Percentiles rank a stretch among this genome's conserved stretches.
phyloP scores from a whole-genome alignment of 2,113 vertebrate species.

The Corynorhinus townsendii region DNA sequence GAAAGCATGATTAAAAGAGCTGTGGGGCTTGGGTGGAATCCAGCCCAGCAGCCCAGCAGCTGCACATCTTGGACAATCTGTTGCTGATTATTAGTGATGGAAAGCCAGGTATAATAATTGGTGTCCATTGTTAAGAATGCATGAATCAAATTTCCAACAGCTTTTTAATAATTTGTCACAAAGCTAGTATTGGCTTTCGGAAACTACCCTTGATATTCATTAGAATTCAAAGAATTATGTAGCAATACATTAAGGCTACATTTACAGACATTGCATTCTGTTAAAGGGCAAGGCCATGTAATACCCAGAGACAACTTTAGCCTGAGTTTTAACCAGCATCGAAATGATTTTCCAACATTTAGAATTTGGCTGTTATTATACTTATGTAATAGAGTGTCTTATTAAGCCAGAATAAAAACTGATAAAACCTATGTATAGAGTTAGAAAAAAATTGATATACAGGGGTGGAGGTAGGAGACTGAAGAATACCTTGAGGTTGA shows the following conservation, averaged over 20 bases:
- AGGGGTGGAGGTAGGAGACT: fast-evolving
- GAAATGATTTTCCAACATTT: not conserved
- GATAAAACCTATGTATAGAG: not conserved
- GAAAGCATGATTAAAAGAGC: conserved; percentile 31
- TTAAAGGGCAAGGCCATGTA: not conserved
- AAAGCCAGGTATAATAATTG: conserved; percentile 42
- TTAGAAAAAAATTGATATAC: not conserved
- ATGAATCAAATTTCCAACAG: conserved; percentile 56
- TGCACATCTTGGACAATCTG: conserved; percentile 63
- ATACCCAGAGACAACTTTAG: not conserved
- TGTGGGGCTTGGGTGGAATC: conserved; percentile 43
- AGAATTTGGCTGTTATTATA: not conserved
- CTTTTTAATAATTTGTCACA: conserved; percentile 14
- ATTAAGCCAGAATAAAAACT: not conserved
- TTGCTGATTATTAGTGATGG: conserved; percentile 50
- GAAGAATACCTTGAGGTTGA: not conserved
- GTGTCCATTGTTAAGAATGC: conserved; percentile 20
- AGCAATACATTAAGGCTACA: not conserved
- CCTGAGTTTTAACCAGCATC: conserved; percentile 6
- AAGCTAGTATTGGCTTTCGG: not conserved
- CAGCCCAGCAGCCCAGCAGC: conserved; percentile 59
- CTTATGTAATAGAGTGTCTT: not conserved
- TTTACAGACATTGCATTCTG: not conserved
- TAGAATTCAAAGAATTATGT: not conserved
- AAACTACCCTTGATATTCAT: not conserved